Conservation (phyloP, 1,140 invertebrate genomes). For the Calephelis nemesis region DNA sequence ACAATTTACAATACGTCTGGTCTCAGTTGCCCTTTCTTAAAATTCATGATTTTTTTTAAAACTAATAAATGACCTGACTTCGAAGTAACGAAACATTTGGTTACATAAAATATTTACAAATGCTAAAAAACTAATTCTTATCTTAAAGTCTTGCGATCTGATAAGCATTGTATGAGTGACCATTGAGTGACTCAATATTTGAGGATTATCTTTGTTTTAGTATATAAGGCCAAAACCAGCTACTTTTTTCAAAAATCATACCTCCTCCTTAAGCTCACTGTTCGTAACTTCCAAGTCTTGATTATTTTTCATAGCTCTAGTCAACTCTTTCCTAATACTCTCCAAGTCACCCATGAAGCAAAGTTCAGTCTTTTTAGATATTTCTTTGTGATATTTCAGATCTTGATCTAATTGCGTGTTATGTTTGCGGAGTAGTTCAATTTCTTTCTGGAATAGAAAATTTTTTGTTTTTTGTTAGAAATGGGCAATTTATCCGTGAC, state of each 20-base stretch:
- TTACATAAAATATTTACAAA: too few relatives aligned
- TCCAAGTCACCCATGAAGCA: slow-evolving; percentile 72
- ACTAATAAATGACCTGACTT: too few relatives aligned
- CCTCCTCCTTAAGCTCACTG: slow-evolving; percentile 80
- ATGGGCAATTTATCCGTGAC: not conserved
- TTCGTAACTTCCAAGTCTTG: slow-evolving; percentile 81
- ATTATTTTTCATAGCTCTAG: slow-evolving; percentile 74
- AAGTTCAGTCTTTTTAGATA: slow-evolving; percentile 71
- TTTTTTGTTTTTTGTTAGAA: not conserved
- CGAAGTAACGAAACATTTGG: too few relatives aligned
- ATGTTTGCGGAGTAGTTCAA: slow-evolving; percentile 60
- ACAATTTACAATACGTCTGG: too few relatives aligned
- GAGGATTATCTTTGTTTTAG: slow-evolving; percentile 4
- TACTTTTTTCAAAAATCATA: slow-evolving; percentile 40
- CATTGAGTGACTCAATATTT: not conserved
- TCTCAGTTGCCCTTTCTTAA: too few relatives aligned
- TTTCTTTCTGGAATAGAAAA: slow-evolving; percentile 56
- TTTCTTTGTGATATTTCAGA: slow-evolving; percentile 63
- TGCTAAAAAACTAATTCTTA: too few relatives aligned
- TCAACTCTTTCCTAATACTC: slow-evolving; percentile 73
- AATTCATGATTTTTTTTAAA: too few relatives aligned
- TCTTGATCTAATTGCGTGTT: slow-evolving; percentile 71
- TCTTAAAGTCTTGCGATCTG: too few relatives aligned
- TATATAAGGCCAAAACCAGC: not conserved
- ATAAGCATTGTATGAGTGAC: too few relatives aligned